Evolutionary conservation across 2,888 invertebrate species (phyloP), one percentile per base, ranked within the genome.

Genomic region (Atherix ibis): DNA sequence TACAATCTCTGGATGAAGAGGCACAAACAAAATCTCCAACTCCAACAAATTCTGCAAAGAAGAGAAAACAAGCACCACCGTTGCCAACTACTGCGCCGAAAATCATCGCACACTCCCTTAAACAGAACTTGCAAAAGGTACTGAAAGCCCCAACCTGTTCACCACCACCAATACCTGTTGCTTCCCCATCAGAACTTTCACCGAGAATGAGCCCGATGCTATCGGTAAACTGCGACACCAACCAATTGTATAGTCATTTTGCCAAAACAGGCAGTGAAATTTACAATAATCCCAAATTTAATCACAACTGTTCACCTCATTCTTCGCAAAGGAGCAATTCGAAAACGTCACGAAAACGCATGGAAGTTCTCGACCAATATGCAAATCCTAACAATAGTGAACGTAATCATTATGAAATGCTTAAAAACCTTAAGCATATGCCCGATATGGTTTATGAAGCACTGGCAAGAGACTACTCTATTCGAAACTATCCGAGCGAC

Each of bases 401-500:
- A 8, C 35, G 27, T 18, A 30, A 32, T 3, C 58, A 58, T 27
- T 58, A 59, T 29, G 53, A 60, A 27, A 52, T 59, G 50, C 37
- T 59, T 35, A 46, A 56, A 4, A 57, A 51, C 27, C 54, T 57
- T 48, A 54, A 58, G 18, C 52, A 51, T 36, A 56, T 68, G 48
- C 71, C 75, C 1, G 73, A 75, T 49, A 72, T 74, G 67, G 69
- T 76, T 0, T 71, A 74, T 42, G 75, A 77, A 52, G 72, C 76
- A 0, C 65, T 76, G 42, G 71, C 65, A 25, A 63, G 53, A 2
- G 60, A 61, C 32, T 56, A 49, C 28, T 48, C 48, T 9, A 37
- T 40, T 17, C 39, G 46, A 5, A 50, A 45, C 34, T 44, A 43
- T 16, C 31, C 34, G 4, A 18, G 22, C 15, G 35, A 32, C 12